Percentiles rank a stretch among this genome's conserved stretches.
Evolutionary conservation across 2,888 invertebrate species (phyloP).

Genomic region (Tenthredo notha): DNA sequence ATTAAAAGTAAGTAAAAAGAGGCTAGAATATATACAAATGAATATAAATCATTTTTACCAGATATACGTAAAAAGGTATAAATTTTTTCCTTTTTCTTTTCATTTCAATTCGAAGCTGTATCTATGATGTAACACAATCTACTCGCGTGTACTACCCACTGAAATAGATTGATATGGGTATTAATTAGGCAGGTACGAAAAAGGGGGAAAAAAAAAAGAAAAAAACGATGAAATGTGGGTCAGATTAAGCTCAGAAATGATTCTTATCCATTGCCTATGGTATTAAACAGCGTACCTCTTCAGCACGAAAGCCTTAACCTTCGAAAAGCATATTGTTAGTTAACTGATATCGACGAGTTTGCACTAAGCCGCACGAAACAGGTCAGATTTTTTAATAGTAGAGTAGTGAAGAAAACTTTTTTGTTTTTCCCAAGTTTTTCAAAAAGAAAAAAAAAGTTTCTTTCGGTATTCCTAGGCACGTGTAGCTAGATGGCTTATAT

Average conservation of each 20-base stretch:
- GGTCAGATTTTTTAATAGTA: not conserved
- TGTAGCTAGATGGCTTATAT: too few species aligned
- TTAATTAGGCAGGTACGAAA: slow-evolving; percentile 34
- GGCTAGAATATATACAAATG: not conserved
- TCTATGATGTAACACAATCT: not conserved
- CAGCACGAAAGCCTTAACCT: slow-evolving; percentile 50
- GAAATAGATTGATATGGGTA: not conserved
- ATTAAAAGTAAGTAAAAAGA: not conserved
- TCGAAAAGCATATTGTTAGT: slow-evolving; percentile 27
- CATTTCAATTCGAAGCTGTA: not conserved
- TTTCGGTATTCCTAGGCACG: too few species aligned
- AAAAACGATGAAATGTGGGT: slow-evolving; percentile 45
- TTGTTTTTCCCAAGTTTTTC: too few species aligned
- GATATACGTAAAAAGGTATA: not conserved
- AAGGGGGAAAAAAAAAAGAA: not conserved
- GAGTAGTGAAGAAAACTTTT: not conserved
- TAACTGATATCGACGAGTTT: not conserved
- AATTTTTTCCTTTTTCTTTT: not conserved
- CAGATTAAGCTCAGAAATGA: slow-evolving; percentile 44
- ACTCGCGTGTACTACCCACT: not conserved
- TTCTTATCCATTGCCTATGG: slow-evolving; percentile 15
- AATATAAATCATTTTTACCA: not conserved
- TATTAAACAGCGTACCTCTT: not conserved
- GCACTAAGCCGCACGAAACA: not conserved
- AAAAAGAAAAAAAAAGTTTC: too few species aligned